Conservation (phyloP, 2,797 vertebrate species). For the Macropus fuliginosus region DNA sequence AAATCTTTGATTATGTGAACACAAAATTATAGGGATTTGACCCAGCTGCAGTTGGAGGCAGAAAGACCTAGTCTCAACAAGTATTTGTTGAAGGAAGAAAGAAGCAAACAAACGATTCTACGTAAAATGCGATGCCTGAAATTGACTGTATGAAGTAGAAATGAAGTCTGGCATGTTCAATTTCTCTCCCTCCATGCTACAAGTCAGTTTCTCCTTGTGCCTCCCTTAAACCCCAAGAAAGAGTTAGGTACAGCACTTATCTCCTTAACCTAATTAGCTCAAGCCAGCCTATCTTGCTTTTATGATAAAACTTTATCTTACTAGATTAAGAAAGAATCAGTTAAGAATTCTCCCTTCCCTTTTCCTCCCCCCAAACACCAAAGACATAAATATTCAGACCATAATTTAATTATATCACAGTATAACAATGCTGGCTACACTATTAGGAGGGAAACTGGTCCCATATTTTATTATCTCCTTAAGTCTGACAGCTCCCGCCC, state of each 20-base stretch:
- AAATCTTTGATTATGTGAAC: conserved; percentile 51
- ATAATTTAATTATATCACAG: conserved; percentile 79
- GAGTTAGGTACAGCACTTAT: conserved; percentile 73
- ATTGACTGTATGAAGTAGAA: conserved; percentile 54
- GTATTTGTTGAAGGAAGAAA: not conserved
- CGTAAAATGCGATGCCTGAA: not conserved
- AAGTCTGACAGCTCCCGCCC: conserved; percentile 75
- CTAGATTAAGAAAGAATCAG: conserved; percentile 74
- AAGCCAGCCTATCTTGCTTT: conserved; percentile 77
- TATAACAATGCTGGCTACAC: conserved; percentile 82
- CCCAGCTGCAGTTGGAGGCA: not conserved
- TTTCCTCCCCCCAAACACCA: not conserved
- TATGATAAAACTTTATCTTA: conserved; percentile 78
- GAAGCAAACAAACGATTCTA: not conserved
- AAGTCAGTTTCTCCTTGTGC: not conserved
- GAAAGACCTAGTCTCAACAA: not conserved
- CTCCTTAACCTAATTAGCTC: conserved; percentile 75
- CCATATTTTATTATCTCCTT: conserved; percentile 77
- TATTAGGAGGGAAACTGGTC: conserved; percentile 78
- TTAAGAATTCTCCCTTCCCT: conserved; percentile 43
- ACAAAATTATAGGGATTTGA: not conserved
- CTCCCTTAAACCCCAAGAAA: not conserved
- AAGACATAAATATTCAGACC: conserved; percentile 80
- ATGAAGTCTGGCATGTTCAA: conserved; percentile 64
- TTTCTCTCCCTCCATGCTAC: conserved; percentile 7